Evolutionary conservation across 2,888 invertebrate species (phyloP), one percentile per base, ranked within the genome.

Genomic region (Drosophila nr. perissopoda): DNA sequence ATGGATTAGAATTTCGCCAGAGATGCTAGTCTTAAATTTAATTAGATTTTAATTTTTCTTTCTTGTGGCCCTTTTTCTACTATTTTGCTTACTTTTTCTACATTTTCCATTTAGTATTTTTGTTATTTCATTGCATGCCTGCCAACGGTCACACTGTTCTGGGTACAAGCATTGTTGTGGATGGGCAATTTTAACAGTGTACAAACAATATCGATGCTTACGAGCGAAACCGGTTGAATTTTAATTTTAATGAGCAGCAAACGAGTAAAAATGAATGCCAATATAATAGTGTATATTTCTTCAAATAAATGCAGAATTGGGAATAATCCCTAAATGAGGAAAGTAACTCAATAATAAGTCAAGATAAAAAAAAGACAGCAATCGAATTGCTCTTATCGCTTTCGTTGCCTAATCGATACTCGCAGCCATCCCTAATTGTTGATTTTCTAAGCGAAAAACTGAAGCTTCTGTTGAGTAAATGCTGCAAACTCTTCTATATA

Each of bases 401-500:
- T 29, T 25, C 36, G 38, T 57, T 25, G 27, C 48, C 33, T 58
- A 77, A 76, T 76, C 72, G 78, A 81, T 72, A 63, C 33, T 58
- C 10, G 31, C 18, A 34, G 57, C 38, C 78, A 78, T 77, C 78
- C 73, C 68, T 78, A 81, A 77, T 85, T 85, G 88, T 89, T 85
- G 89, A 89, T 88, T 84, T 84, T 82, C 64, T 74, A 10, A 70
- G 82, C 67, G 86, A 70, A 74, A 85, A 85, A 88, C 54, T 73
- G 40, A 25, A 64, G 48, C 64, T 58, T 66, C 34, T 54, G 21
- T 40, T 29, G 16, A 40, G 42, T 48, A 64, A 72, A 72, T 81
- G 61, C 58, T 46, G n/a, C 27, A 31, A 2, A 49, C 21, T 18
- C 18, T 49, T 54, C n/a, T 33, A n/a, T 53, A 65, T 36, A 18